A percentile compares a stretch with the other conserved stretches of the same genome.
phyloP scores from a whole-genome alignment of 37 sponge, comb jelly and placozoan species.

The Halisarca cf. caerulea region DNA sequence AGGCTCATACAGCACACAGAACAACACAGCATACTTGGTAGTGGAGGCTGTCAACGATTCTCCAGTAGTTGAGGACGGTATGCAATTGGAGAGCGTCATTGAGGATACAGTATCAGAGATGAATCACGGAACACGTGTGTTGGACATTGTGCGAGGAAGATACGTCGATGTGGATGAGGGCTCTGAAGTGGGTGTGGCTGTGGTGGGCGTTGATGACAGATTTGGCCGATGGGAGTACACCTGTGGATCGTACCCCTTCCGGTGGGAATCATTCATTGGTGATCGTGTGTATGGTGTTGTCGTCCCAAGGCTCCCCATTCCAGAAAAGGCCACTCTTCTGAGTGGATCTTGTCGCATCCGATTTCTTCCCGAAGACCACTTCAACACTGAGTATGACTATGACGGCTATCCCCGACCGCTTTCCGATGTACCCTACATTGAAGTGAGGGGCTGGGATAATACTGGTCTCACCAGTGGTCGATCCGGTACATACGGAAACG shows the following conservation, averaged over 20 bases:
- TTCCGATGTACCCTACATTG: constrained; percentile 66
- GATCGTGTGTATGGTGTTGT: constrained; percentile 58
- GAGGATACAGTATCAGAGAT: constrained; percentile 46
- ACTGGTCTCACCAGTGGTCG: constrained; percentile 67
- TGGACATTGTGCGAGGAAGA: constrained; percentile 52
- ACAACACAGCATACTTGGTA: constrained; percentile 42
- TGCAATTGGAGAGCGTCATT: constrained; percentile 45
- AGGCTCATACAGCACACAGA: constrained; percentile 71
- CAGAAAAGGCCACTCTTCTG: constrained; percentile 80
- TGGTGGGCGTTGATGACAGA: constrained; percentile 71
- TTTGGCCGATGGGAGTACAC: constrained; percentile 86
- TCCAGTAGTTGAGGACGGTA: constrained; percentile 54
- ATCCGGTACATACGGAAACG: constrained; percentile 81
- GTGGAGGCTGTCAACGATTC: constrained; percentile 88
- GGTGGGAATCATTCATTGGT: constrained; percentile 83
- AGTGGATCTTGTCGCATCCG: constrained; percentile 69
- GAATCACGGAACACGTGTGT: constrained; percentile 81
- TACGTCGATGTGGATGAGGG: constrained; percentile 72
- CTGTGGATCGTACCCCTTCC: constrained; percentile 36
- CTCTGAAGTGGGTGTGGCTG: constrained; percentile 68
- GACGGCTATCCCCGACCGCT: constrained; percentile 44
- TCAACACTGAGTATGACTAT: constrained; percentile 77
- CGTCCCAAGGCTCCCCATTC: constrained; percentile 65
- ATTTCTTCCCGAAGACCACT: constrained; percentile 68
- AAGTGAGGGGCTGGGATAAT: constrained; percentile 81